Conservation (phyloP, 2,797 vertebrate genomes). For the Potorous gilbertii region DNA sequence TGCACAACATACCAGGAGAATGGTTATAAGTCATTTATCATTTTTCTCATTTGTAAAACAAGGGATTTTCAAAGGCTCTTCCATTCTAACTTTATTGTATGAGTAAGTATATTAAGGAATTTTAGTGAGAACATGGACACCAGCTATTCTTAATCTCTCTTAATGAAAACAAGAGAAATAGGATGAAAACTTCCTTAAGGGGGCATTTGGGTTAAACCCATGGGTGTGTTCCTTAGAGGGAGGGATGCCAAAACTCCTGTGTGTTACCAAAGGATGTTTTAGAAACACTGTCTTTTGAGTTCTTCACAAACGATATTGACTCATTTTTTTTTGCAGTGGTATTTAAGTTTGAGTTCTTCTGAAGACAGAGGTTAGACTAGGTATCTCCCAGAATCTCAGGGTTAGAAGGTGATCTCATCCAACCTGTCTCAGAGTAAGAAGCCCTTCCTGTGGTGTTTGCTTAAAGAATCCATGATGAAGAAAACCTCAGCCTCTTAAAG, state of each 20-base stretch:
- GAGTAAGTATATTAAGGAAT: not conserved
- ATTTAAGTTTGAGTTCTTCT: not conserved
- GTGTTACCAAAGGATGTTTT: not conserved
- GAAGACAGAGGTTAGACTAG: not conserved
- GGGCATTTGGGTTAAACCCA: not conserved
- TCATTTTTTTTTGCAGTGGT: not conserved
- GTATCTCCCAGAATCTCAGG: not conserved
- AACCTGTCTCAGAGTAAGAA: not conserved
- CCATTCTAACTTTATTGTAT: not conserved
- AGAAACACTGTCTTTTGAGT: not conserved
- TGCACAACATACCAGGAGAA: not conserved
- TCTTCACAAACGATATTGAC: not conserved
- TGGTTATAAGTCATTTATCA: not conserved
- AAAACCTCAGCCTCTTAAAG: not conserved
- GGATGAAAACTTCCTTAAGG: not conserved
- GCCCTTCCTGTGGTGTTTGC: not conserved
- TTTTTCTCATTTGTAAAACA: not conserved
- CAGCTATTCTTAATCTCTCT: not conserved
- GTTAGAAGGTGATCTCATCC: not conserved
- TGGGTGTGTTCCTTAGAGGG: not conserved
- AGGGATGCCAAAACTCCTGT: not conserved
- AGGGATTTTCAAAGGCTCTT: too few species aligned
- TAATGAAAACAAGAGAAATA: not conserved
- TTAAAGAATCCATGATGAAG: not conserved
- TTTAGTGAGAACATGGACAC: not conserved